These are phyloP conservation scores for Drosophila pseudoananassae DNA, from an alignment of 1,140 invertebrate species.

Conservation along the genomic window DNA sequence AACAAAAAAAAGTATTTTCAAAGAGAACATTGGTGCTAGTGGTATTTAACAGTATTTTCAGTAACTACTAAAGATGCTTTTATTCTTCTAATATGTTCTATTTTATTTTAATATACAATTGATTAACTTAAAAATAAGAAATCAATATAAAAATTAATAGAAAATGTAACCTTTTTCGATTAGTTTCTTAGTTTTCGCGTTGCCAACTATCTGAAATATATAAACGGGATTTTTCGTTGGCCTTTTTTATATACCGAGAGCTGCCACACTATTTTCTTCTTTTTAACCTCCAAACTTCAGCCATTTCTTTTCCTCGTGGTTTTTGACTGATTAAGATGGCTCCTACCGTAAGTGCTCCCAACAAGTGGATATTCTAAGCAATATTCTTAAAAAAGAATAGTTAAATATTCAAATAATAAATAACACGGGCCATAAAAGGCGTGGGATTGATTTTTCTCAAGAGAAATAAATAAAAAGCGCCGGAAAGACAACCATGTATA, in stretches of 20 bases:
- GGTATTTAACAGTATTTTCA: no score
- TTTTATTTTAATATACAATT: neutral
- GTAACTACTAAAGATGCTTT: no score
- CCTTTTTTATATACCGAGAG: neutral
- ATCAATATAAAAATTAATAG: no score
- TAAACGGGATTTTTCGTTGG: neutral
- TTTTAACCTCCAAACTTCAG: conserved; percentile 23
- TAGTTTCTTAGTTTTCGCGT: neutral
- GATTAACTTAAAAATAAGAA: no score
- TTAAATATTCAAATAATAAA: conserved; percentile 24
- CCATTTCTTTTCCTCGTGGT: conserved; percentile 80
- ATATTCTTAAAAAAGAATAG: conserved; percentile 13
- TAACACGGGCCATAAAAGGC: neutral
- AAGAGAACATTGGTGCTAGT: no score
- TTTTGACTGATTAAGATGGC: conserved; percentile 79
- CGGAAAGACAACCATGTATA: neutral
- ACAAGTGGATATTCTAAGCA: conserved; percentile 27
- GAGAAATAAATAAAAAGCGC: neutral
- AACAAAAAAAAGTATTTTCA: no score
- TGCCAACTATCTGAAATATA: neutral
- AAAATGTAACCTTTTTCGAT: no score
- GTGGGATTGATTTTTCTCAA: neutral
- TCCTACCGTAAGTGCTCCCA: conserved; percentile 75
- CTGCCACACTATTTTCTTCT: conserved; percentile 11
- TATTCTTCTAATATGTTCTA: no score